A percentile compares a stretch with the other conserved stretches of the same genome.
These are phyloP conservation scores for Agrilus mali DNA, from an alignment of 2,888 invertebrate species.

Conservation along the genomic window DNA sequence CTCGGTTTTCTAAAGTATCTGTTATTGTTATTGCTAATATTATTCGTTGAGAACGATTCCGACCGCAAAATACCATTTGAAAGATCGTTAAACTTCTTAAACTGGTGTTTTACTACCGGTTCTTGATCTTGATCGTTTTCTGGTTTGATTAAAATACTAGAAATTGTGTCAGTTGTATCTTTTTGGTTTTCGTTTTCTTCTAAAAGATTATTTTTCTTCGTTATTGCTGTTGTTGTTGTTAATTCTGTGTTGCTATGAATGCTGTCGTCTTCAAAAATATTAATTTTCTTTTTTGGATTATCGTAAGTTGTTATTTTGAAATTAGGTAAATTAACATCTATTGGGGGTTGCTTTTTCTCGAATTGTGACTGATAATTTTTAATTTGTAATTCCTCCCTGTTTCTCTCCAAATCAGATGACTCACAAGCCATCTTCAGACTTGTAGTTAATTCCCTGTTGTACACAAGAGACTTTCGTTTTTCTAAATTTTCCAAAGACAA, in stretches of 20 bases:
- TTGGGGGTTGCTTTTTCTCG: conserved; percentile 4
- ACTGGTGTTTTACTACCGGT: no score
- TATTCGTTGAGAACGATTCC: conserved; percentile 28
- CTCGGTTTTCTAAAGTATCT: conserved; percentile 19
- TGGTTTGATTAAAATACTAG: no score
- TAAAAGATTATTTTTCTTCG: conserved; percentile 2
- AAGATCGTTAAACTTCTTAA: no score
- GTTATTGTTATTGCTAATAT: conserved; percentile 5
- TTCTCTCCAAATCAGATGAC: not conserved
- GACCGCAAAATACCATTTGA: conserved; percentile 16
- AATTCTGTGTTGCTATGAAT: conserved; percentile 28
- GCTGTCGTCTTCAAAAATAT: conserved; percentile 35
- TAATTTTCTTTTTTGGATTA: conserved; percentile 30
- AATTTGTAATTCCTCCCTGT: not conserved
- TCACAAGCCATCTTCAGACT: conserved; percentile 29
- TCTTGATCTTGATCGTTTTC: no score
- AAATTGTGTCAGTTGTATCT: no score
- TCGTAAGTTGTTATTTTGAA: conserved; percentile 35
- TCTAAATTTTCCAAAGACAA: conserved; percentile 31
- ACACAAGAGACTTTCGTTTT: conserved; percentile 31
- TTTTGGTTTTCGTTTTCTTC: not conserved
- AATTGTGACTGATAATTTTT: conserved; percentile 1
- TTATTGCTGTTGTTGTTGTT: no score
- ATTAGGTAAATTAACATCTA: conserved; percentile 27
- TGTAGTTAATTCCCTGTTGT: conserved; percentile 32